Base-by-base conservation (phyloP, 53 echinoderm and acorn worm species). In the Apostichopus leukothele region DNA sequence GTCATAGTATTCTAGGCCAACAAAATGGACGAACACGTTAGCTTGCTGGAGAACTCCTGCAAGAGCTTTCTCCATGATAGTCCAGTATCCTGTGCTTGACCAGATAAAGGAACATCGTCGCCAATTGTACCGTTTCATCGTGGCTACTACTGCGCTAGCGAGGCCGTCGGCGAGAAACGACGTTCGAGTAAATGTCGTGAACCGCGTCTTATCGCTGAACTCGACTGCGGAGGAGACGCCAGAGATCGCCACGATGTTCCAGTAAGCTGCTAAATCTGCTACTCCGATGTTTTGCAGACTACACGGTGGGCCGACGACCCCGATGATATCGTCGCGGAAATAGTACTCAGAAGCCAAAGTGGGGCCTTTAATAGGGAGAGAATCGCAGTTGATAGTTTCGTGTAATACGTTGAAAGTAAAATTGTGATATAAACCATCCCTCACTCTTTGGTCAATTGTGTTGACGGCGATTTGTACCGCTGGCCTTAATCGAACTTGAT, bases 251-350 rank as follows among this genome's bases (percentile, higher is more conserved):
- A 92, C 94, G 4, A 94, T 54, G 60, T 94, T 93, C 93, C 91
- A 94, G 52, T 51, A 86, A 9, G 94, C 93, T 5, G 93, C 86
- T 10, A 96, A 60, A 51, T 94, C 96, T 0, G 91, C 94, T 51
- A 93, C 89, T 16, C 90, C 79, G 19, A 86, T 68, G 73, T 91
- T 80, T 26, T 78, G 74, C 11, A 86, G 71, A 73, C 96, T 94
- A 67, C 96, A 96, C 1, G 89, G 89, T 53, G 96, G 96, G 10
- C 96, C 96, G 53, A 96, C 79, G 53, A 96, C 89, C 4, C 85
- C 91, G 6, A 75, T 88, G 8, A 94, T 75, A 23, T 76, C 75
- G 39, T 91, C 90, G 0, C 73, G 79, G 86, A 81, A 84, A 81
- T 80, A 96, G 60, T 91, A 23, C 16, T 96, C 78, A 13, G 96